Evolutionary conservation across 2,888 invertebrate genomes (phyloP), one percentile per base, ranked within the genome.

Genomic region (Conchocele bisecta): DNA sequence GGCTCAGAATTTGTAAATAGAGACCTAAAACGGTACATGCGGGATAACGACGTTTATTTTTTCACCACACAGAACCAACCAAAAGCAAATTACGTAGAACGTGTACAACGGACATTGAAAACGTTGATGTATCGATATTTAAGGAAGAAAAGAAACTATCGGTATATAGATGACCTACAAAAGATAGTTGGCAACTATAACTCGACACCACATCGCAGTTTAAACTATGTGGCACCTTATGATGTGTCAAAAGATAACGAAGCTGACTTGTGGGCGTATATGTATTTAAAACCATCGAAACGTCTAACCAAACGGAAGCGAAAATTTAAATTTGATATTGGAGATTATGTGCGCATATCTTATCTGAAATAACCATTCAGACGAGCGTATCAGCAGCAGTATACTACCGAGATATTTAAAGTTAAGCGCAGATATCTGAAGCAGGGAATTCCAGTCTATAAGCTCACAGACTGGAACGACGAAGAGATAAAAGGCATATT

Each of bases 281-380:
- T 58, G 56, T 56, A 41, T n/a, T 20, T 56, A 24, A 56, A 56
- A 41, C 5, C 9, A 41, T 24, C 20, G 2, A 56, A 22, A n/a
- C n/a, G n/a, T n/a, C n/a, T n/a, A n/a, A n/a, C n/a, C n/a, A n/a
- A n/a, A n/a, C n/a, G n/a, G n/a, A n/a, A n/a, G n/a, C n/a, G n/a
- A n/a, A n/a, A n/a, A n/a, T 39, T 41, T 39, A 61, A 53, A 63
- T 63, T 41, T 9, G 51, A 42, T 13, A 22, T 61, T 3, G 51
- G 41, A 0, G 51, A 61, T 22, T 22, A 31, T 2, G 61, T 61
- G 17, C n/a, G 61, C 39, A 50, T 51, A 29, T 44, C 50, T 13
- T 41, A 51, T 26, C 28, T 61, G 2, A 58, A 58, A 46, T 35
- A 58, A 31, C 46, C 46, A 2, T 58, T 58, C 33, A 22, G 33